These are phyloP conservation scores for Dichetophora obliterata DNA, from an alignment of 2,888 invertebrate species.

Conservation along the genomic window DNA sequence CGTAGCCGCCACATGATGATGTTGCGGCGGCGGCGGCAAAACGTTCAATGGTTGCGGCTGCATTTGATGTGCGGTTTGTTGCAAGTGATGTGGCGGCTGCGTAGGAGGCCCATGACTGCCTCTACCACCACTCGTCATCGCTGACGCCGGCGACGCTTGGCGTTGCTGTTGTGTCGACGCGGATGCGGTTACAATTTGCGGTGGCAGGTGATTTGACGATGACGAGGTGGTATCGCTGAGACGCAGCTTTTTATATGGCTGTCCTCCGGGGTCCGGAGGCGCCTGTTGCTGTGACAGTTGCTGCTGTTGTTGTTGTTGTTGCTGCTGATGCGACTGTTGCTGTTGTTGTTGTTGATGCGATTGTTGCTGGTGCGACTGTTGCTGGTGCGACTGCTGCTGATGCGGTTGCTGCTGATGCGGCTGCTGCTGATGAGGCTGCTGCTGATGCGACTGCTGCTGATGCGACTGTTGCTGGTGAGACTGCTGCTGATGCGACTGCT, in stretches of 20 bases:
- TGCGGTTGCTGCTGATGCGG: conserved; percentile 53
- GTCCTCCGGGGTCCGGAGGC: conserved; percentile 69
- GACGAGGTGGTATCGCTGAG: conserved; percentile 59
- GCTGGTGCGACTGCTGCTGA: conserved; percentile 69
- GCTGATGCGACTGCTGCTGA: conserved; percentile 51
- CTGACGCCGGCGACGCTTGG: conserved; percentile 49
- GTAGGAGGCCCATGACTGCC: conserved; percentile 38
- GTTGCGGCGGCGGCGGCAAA: conserved; percentile 40
- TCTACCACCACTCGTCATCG: conserved; percentile 16
- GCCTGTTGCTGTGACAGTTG: conserved; percentile 55
- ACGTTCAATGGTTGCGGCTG: conserved; percentile 41
- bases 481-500: conserved; percentile 52
- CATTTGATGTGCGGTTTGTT: conserved; percentile 25
- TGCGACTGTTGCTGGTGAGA: conserved; percentile 52
- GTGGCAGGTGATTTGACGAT: conserved; percentile 65
- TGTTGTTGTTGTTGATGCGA: conserved; percentile 46
- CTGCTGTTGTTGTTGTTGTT: conserved; percentile 50
- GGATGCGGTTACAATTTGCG: conserved; percentile 60
- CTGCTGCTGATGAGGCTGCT: conserved; percentile 53
- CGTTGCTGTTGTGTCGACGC: conserved; percentile 66
- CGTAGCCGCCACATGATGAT: conserved; percentile 36
- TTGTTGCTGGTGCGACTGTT: conserved; percentile 55
- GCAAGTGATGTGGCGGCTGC: conserved; percentile 38
- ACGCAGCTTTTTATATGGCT: conserved; percentile 66
- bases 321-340: conserved; percentile 52